These are phyloP conservation scores for Sitobion miscanthi DNA, from an alignment of 1,140 invertebrate genomes.

Conservation along the genomic window DNA sequence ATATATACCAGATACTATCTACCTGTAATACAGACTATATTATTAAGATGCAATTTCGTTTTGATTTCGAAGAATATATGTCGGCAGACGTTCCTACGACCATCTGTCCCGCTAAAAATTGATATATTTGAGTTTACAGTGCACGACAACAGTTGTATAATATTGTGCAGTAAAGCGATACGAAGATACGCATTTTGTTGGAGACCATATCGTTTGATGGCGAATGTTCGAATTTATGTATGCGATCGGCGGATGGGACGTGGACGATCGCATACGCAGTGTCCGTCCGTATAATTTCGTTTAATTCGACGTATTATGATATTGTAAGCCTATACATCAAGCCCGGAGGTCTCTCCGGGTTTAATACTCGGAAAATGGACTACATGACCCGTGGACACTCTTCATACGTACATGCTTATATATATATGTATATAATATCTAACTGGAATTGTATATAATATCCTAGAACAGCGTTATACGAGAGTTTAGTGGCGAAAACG, in stretches of 20 bases:
- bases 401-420: neutral
- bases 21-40: too few relatives aligned
- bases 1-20: too few relatives aligned
- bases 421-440: neutral
- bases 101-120: too few relatives aligned
- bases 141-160: neutral
- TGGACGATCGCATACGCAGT: neutral
- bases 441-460: neutral
- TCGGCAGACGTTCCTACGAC: too few relatives aligned
- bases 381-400: neutral
- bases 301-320: neutral
- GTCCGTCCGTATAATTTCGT: neutral
- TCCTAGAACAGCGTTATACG: neutral
- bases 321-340: neutral
- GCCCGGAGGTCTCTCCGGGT: too few relatives aligned
- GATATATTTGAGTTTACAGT: too few relatives aligned
- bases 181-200: neutral
- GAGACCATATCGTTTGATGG: too few relatives aligned
- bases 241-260: neutral
- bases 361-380: neutral
- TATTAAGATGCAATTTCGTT: too few relatives aligned
- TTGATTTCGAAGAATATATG: too few relatives aligned
- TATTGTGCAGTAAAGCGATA: neutral
- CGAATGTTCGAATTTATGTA: neutral
- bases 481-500: neutral